Evolutionary conservation across 2,797 vertebrate species (phyloP), one percentile per base, ranked within the genome.

Genomic region (Holocentrus rufus): DNA sequence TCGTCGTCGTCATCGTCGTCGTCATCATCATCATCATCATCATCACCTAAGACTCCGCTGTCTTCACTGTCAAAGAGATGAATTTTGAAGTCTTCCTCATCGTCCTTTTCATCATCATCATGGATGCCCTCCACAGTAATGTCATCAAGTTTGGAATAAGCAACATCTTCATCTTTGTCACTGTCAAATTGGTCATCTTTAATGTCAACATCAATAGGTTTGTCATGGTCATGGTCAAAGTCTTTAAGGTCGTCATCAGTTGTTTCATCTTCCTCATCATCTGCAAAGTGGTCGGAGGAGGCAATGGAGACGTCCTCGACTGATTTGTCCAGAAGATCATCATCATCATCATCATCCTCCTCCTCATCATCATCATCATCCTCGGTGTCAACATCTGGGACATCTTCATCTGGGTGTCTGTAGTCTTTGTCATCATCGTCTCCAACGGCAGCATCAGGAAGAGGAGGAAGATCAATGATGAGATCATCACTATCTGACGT

Each of bases 211-310:
- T n/a, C n/a, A n/a, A n/a, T n/a, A n/a, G n/a, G n/a, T n/a, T n/a
- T n/a, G n/a, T n/a, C n/a, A n/a, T n/a, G n/a, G n/a, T n/a, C n/a
- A n/a, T n/a, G n/a, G n/a, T 27, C 25, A 27, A 27, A 27, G 25
- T 27, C 25, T 9, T 60, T 55, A 20, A 59, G 52, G 46, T 81
- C 69, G 2, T 83, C 83, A 60, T 81, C 74, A 1, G 11, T 58
- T 49, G 36, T 50, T 7, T 30, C 14, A 27, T 89, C 88, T 15
- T 87, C 79, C 0, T 86, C 90, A 62, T 90, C 86, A 0, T 89
- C 90, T 52, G 89, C 91, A 69, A 92, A 92, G 58, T 83, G 76
- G 8, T 92, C 91, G 5, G 88, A 89, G 15, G 90, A 85, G 15
- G 78, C 83, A 2, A 90, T 69, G 0, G 90, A 89, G 5, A 80